These are phyloP conservation scores for Alouatta palliata DNA, from an alignment of 2,113 vertebrate genomes.

Conservation along the genomic window DNA sequence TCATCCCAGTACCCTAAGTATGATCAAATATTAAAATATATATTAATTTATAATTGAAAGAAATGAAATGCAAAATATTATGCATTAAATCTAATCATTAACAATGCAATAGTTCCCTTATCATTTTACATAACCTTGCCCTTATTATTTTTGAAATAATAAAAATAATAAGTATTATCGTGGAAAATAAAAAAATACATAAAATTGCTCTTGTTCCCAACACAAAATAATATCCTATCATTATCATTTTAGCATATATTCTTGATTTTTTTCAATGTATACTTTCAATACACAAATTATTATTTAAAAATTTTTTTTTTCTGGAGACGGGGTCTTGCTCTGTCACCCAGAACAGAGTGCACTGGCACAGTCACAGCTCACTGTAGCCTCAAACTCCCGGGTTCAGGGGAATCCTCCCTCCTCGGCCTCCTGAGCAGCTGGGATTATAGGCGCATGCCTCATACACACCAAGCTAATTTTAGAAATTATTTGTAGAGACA, in stretches of 20 bases:
- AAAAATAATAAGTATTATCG: background rate
- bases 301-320: background rate
- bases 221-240: background rate
- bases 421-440: background rate
- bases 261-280: background rate
- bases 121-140: background rate
- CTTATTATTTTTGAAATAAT: background rate
- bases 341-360: background rate
- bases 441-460: background rate
- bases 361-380: background rate
- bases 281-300: background rate
- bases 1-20: background rate
- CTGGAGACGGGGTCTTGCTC: background rate
- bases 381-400: background rate
- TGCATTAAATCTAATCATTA: background rate
- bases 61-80: background rate
- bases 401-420: too few species aligned
- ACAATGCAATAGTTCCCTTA: background rate
- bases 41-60: background rate
- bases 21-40: background rate
- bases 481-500: background rate
- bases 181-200: background rate
- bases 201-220: background rate
- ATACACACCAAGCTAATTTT: background rate
- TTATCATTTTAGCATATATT: background rate